Conservation (phyloP, 2,113 vertebrate species). For the Neodontobutis hainanensis region DNA sequence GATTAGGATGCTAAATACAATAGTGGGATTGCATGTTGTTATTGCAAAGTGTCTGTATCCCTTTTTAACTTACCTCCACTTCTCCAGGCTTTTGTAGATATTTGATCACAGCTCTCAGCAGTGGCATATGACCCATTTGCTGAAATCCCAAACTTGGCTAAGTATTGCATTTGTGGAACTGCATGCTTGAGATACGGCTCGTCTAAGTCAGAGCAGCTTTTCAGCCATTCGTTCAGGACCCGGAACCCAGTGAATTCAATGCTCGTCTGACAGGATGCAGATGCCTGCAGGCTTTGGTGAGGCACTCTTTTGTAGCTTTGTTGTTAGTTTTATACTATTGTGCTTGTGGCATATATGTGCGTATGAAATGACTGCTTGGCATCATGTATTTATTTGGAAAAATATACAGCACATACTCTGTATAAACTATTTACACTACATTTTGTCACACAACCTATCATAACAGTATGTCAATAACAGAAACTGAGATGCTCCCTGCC, state of each 20-base stretch:
- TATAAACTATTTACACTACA: slow-evolving; percentile 52
- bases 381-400: slow-evolving; percentile 41
- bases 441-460: slow-evolving; percentile 34
- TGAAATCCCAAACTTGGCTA: slow-evolving; percentile 63
- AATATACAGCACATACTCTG: slow-evolving; percentile 34
- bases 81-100: slow-evolving; percentile 16
- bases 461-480: slow-evolving; percentile 19
- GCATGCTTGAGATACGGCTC: slow-evolving; percentile 59
- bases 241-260: slow-evolving; percentile 40
- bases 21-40: not conserved
- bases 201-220: slow-evolving; percentile 51
- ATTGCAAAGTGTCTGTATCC: not conserved
- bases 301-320: slow-evolving; percentile 44
- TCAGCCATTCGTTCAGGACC: slow-evolving; percentile 62
- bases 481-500: slow-evolving; percentile 16
- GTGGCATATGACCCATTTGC: slow-evolving; percentile 46
- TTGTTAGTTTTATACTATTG: slow-evolving; percentile 50
- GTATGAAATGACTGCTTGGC: slow-evolving; percentile 34
- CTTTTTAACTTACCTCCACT: slow-evolving; percentile 8
- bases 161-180: slow-evolving; percentile 31
- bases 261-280: slow-evolving; percentile 53
- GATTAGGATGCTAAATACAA: slow-evolving; percentile 15
- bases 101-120: slow-evolving; percentile 36
- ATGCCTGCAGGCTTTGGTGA: slow-evolving; percentile 46
- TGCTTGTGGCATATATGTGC: slow-evolving; percentile 16